phyloP scores from a whole-genome alignment of 2,113 vertebrate species.

The Ondatra zibethicus region DNA sequence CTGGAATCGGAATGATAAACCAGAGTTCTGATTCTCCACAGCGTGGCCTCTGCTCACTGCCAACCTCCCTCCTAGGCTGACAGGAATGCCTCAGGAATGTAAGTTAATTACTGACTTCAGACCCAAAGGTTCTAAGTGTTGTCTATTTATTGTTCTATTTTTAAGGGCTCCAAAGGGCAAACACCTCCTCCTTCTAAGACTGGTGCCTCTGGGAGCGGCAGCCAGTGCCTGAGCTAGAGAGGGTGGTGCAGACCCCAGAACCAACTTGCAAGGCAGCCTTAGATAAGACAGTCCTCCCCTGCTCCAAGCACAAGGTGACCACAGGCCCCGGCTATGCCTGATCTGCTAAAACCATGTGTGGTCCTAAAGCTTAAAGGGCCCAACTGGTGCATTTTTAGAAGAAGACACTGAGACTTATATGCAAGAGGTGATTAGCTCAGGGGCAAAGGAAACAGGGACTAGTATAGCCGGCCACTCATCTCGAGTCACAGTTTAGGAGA shows the following conservation, averaged over 20 bases:
- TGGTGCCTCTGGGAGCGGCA: background rate
- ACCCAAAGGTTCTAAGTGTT: conserved; percentile 42
- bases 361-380: background rate
- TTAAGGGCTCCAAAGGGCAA: conserved; percentile 64
- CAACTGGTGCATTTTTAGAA: background rate
- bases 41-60: background rate
- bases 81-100: conserved; percentile 30
- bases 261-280: background rate
- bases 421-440: background rate
- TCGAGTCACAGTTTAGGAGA: background rate
- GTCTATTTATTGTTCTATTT: conserved; percentile 53
- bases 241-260: background rate
- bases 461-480: background rate
- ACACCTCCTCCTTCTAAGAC: conserved; percentile 18
- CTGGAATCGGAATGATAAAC: background rate
- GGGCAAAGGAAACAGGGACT: background rate
- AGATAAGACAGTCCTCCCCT: background rate
- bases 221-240: background rate
- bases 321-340: accelerated
- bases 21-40: background rate
- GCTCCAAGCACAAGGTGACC: background rate
- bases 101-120: conserved; percentile 71
- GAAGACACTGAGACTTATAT: background rate
- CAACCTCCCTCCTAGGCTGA: background rate
- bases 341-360: background rate